Evolutionary conservation across 1,140 invertebrate species (phyloP), one percentile per base, ranked within the genome.

Genomic region (Conus betulinus): DNA sequence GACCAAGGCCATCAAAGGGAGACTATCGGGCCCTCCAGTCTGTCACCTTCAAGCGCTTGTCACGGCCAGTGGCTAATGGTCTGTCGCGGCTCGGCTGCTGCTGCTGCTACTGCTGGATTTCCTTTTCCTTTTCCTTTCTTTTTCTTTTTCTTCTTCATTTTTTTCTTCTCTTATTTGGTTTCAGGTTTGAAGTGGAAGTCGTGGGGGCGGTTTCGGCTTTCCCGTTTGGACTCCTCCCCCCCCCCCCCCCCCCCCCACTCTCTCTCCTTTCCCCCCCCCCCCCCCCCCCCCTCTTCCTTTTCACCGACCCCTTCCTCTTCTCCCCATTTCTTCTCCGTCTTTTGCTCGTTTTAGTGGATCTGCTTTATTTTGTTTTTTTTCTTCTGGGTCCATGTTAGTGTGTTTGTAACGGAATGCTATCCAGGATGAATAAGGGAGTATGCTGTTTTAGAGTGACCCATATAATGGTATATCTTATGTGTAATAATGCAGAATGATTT

Each of bases 1-100:
- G 76, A 78, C 76, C 76, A 78, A 13, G 5, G 76, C 76, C 76
- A 39, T 39, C 76, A 78, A n/a, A 15, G 76, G 76, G 76, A 78
- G 76, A 78, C n/a, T 27, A 78, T 39, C 76, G 27, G 8, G 8
- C n/a, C 27, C 76, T 78, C 76, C 27, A 78, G 76, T 27, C 76
- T 78, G 76, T 78, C 76, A 78, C 76, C 76, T 78, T 39, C 5
- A 27, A 39, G n/a, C 25, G 23, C 23, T 78, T 39, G 76, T 78
- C 76, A 78, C 11, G 23, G 76, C n/a, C 25, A 78, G 13, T 27
- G 76, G 23, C 76, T 78, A 78, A 78, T 78, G 76, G 76, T 78
- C n/a, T 78, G 23, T 25, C 57, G 8, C 15, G 57, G 8, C 57
- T 60, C 8, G 57, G 57, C 8, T 8, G 57, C 57, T 15, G 15